Evolutionary conservation across 2,888 invertebrate genomes (phyloP), one percentile per base, ranked within the genome.

Genomic region (Caenorhabditis macrosperma): DNA sequence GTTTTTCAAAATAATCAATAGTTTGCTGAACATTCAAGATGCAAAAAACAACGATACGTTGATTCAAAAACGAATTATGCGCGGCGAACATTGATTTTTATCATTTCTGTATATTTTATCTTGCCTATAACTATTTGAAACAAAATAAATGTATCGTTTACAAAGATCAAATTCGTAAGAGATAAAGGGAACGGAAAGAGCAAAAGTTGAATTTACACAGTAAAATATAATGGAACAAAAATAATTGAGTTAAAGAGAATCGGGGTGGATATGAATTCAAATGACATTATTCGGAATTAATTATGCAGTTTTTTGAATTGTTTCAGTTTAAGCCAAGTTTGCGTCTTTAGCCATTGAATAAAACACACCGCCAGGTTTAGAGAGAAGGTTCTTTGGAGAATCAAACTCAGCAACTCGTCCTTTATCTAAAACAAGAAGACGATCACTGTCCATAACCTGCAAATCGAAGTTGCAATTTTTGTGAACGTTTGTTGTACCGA

Each of bases 291-390:
- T 61, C 71, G 24, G 20, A 48, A 22, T 48, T 17, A 48, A 26
- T 17, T 26, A 30, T 54, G 46, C 33, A n/a, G n/a, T 28, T 1
- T 26, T 48, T 22, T 24, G 7, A 59, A 9, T 59, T 20, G 20
- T 41, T n/a, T 38, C n/a, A 54, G 7, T 26, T 12, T 17, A 72
- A 24, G 59, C 44, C 7, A 81, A 6, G 26, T 77, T 75, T 1
- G 86, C 83, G 60, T 83, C 85, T 67, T 76, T 78, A 2, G 87
- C 86, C 84, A 87, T 85, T 15, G 81, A 82, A 44, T 87, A 82
- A 57, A 87, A 86, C 1, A 87, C 54, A 22, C 83, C 69, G 30
- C 83, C 76, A 1, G 72, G 55, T 30, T 85, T 77, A 15, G 80
- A 48, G 2, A 87, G 67, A 2, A 87, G 81, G 17, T 61, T 81